Evolutionary conservation across 1,140 invertebrate genomes (phyloP), one percentile per base, ranked within the genome.

Genomic region (Drosophila grimshawi): DNA sequence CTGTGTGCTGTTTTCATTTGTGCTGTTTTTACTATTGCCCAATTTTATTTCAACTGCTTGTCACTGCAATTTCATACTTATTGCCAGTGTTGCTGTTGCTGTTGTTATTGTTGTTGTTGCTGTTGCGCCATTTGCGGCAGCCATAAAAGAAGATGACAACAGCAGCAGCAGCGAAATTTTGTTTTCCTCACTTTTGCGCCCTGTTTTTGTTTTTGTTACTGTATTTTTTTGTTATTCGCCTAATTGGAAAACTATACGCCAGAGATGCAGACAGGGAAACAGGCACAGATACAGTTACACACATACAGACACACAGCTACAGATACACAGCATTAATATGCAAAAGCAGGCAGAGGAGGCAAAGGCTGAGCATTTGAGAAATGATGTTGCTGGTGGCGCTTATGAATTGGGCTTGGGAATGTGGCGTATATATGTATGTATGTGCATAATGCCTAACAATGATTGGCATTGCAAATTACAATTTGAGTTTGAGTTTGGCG

Each of bases 231-330:
- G 7, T n/a, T 43, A 8, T 67, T 70, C 48, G 57, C 67, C 53
- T 88, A 86, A 86, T 80, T 85, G 82, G 78, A 82, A 88, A 88
- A 80, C 83, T 86, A 88, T 80, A 73, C 67, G 39, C 39, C 10
- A 10, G 2, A 7, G 39, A 6, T 33, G 5, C 33, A 33, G 5
- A 61, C 64, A 80, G 76, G 46, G 63, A 65, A 62, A 74, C 68
- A 60, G 71, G 56, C 53, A 55, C 35, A 67, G 35, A 63, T 27
- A 56, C 59, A 46, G 32, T 43, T 29, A 33, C 39, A 53, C 39
- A 32, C 3, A 56, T 19, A 41, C 7, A 10, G 4, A 33, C 6
- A 35, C 3, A 5, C 4, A 57, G 29, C 10, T 11, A 19, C 61
- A 32, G 19, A 30, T 46, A 11, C 30, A 19, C 19, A 19, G 0